Conservation (phyloP, 2,888 invertebrate species). For the Eledone cirrhosa region DNA sequence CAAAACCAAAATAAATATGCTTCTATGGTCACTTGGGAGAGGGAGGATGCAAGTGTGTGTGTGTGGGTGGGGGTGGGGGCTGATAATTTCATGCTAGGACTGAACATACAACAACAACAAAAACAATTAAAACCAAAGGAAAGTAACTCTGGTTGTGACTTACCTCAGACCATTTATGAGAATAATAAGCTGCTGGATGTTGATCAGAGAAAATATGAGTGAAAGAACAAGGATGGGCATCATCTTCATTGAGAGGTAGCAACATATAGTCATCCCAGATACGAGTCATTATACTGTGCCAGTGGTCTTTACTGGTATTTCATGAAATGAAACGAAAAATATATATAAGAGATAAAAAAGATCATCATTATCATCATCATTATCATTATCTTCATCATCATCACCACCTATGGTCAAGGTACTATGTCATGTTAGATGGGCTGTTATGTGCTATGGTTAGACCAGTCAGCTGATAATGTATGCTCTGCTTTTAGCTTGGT, state of each 20-base stretch:
- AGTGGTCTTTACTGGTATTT: conserved; percentile 75
- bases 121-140: not conserved
- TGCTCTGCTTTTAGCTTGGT: too few relatives aligned
- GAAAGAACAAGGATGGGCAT: conserved; percentile 87
- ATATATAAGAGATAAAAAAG: not conserved
- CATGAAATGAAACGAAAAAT: not conserved
- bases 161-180: conserved; percentile 80
- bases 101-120: too few relatives aligned
- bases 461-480: too few relatives aligned
- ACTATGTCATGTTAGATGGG: too few relatives aligned
- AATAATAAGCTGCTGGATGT: conserved; percentile 86
- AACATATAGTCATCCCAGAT: conserved; percentile 85
- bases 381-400: conserved; percentile 33
- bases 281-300: conserved; percentile 81
- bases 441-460: too few relatives aligned
- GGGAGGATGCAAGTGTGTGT: too few relatives aligned
- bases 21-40: too few relatives aligned
- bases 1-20: too few relatives aligned
- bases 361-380: conserved; percentile 24
- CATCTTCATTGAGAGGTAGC: conserved; percentile 79
- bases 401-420: not conserved
- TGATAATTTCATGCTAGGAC: too few relatives aligned
- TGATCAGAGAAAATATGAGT: conserved; percentile 83
- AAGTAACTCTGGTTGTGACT: not conserved
- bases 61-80: too few relatives aligned